Percentiles rank a stretch among this genome's conserved stretches.
Evolutionary conservation across 2,888 invertebrate genomes (phyloP).

Genomic region (Rhorus exstirpatorius): DNA sequence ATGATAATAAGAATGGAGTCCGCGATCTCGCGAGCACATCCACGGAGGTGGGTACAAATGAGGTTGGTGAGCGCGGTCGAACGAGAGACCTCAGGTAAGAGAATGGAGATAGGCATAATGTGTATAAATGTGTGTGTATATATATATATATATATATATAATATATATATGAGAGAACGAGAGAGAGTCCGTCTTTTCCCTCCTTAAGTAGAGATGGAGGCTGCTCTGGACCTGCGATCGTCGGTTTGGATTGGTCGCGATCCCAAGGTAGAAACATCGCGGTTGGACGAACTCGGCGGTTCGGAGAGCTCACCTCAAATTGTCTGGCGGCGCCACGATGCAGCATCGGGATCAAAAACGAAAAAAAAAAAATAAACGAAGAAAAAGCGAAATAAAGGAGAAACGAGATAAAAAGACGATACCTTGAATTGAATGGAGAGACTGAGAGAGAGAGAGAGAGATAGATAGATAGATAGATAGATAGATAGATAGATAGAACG

Average conservation of each 20-base stretch:
- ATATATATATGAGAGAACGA: slow-evolving; percentile 32
- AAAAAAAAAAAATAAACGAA: slow-evolving; percentile 34
- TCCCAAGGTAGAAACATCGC: slow-evolving; percentile 73
- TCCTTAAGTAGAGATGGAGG: slow-evolving; percentile 74
- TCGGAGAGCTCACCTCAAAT: slow-evolving; percentile 66
- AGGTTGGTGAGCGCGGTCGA: slow-evolving; percentile 69
- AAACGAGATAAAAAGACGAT: slow-evolving; percentile 16
- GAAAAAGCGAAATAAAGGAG: slow-evolving; percentile 3
- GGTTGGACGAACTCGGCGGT: slow-evolving; percentile 79
- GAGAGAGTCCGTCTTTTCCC: slow-evolving; percentile 26
- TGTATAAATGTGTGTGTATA: slow-evolving; percentile 4
- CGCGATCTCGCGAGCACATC: slow-evolving; percentile 61
- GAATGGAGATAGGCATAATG: slow-evolving; percentile 36
- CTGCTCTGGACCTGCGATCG: slow-evolving; percentile 80
- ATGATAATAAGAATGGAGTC: slow-evolving; percentile 69
- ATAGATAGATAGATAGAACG: slow-evolving; percentile 27
- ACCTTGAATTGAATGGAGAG: not conserved
- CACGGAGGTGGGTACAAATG: slow-evolving; percentile 80
- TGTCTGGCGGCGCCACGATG: slow-evolving; percentile 60
- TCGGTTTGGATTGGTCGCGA: slow-evolving; percentile 81
- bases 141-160: too few species aligned
- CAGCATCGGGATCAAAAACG: slow-evolving; percentile 43
- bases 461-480: slow-evolving; percentile 29
- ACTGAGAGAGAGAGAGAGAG: not conserved
- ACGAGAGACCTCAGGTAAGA: slow-evolving; percentile 45